Conservation (phyloP, 2,888 invertebrate species). For the Sphecodes monilicornis region DNA sequence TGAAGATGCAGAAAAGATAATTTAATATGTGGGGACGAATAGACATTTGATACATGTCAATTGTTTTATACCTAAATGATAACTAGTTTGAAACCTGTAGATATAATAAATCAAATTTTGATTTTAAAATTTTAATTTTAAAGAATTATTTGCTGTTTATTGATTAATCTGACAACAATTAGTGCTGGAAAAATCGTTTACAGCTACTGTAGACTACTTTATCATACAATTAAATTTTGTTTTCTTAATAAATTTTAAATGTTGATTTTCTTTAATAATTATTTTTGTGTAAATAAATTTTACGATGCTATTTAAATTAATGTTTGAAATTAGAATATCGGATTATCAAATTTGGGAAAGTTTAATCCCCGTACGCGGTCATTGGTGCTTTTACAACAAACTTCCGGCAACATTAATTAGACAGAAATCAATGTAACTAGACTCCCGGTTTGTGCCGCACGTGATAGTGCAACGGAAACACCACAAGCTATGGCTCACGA, state of each 20-base stretch:
- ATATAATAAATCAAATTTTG: too few relatives aligned
- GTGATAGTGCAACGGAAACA: neutral
- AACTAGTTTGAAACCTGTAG: too few relatives aligned
- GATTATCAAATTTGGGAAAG: conserved; percentile 36
- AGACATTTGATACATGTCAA: too few relatives aligned
- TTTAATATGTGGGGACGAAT: too few relatives aligned
- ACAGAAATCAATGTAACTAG: conserved; percentile 44
- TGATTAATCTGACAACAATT: neutral
- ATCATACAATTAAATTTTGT: neutral
- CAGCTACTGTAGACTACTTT: neutral
- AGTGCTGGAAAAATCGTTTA: neutral
- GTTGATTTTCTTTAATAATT: neutral
- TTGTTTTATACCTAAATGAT: too few relatives aligned
- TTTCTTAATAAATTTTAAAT: neutral
- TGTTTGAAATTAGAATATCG: conserved; percentile 46
- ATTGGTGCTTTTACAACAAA: conserved; percentile 33
- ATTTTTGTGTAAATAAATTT: neutral
- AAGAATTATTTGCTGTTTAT: too few relatives aligned
- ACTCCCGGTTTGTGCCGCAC: neutral
- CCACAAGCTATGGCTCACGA: neutral
- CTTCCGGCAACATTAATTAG: conserved; percentile 36
- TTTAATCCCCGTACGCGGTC: conserved; percentile 29
- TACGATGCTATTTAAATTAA: conserved; percentile 28
- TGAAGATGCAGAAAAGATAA: too few relatives aligned
- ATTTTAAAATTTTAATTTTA: too few relatives aligned